phyloP scores from a whole-genome alignment of 2,888 invertebrate species.

The Apamea sordens region DNA sequence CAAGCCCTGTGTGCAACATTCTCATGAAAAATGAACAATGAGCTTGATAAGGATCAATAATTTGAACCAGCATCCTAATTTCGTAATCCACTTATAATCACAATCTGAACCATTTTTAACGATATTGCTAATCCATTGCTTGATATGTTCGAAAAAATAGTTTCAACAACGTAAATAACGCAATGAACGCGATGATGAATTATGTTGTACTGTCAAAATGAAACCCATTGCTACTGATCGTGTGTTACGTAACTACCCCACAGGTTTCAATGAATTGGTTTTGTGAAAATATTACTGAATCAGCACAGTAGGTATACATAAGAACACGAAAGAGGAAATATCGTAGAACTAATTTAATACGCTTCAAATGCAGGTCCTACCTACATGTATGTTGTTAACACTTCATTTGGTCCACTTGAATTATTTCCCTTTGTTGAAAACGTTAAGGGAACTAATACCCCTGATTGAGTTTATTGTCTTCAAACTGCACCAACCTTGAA shows the following conservation, averaged over 20 bases:
- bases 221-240: too few relatives aligned
- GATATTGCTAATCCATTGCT: neutral
- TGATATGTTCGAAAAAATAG: neutral
- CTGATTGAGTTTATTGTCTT: conserved; percentile 24
- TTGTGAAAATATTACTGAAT: neutral
- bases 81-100: neutral
- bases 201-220: neutral
- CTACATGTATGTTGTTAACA: conserved; percentile 9
- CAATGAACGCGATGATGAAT: neutral
- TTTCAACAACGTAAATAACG: neutral
- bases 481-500: conserved; percentile 1
- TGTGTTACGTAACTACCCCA: neutral
- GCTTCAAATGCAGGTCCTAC: conserved; percentile 20
- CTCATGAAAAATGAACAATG: neutral
- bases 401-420: conserved; percentile 1
- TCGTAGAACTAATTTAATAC: neutral
- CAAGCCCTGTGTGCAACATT: neutral
- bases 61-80: neutral
- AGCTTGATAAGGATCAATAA: neutral
- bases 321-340: conserved; percentile 26
- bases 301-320: neutral
- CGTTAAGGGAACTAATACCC: neutral
- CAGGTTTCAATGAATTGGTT: neutral
- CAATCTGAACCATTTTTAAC: neutral
- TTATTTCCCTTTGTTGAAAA: conserved; percentile 30